phyloP scores from a whole-genome alignment of 2,797 vertebrate genomes.

The Myotis vivesi region DNA sequence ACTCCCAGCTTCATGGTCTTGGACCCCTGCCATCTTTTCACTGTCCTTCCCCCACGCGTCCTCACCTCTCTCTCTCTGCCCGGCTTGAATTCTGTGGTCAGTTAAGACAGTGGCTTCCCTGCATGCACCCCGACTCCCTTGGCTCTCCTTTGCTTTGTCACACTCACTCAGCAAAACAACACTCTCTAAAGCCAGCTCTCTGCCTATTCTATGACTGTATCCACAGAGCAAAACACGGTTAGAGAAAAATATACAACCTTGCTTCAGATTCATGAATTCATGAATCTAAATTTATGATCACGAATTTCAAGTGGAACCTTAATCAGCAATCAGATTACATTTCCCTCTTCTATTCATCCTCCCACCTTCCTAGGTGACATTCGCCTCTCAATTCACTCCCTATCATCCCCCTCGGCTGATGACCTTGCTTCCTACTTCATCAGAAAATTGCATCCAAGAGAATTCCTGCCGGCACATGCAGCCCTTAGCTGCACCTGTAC shows the following conservation, averaged over 20 bases:
- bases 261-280: constrained; percentile 42
- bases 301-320: constrained; percentile 50
- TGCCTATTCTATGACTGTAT: neutral
- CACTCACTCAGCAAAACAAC: constrained; percentile 6
- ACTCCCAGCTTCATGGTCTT: neutral
- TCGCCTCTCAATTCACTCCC: neutral
- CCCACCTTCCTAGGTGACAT: neutral
- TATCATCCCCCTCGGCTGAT: neutral
- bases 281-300: constrained; percentile 45
- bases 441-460: neutral
- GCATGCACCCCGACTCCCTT: neutral
- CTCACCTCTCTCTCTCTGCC: neutral
- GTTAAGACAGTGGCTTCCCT: neutral
- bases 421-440: constrained; percentile 23
- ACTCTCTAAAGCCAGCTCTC: neutral
- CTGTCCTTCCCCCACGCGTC: neutral
- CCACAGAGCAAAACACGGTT: neutral
- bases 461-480: neutral
- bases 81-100: neutral
- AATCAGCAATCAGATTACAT: constrained; percentile 51
- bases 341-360: neutral
- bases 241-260: constrained; percentile 3
- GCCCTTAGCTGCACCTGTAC: neutral
- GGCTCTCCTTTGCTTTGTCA: neutral
- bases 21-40: neutral